Base-by-base conservation (phyloP, 1,140 invertebrate species). In the Drosophila cardini region DNA sequence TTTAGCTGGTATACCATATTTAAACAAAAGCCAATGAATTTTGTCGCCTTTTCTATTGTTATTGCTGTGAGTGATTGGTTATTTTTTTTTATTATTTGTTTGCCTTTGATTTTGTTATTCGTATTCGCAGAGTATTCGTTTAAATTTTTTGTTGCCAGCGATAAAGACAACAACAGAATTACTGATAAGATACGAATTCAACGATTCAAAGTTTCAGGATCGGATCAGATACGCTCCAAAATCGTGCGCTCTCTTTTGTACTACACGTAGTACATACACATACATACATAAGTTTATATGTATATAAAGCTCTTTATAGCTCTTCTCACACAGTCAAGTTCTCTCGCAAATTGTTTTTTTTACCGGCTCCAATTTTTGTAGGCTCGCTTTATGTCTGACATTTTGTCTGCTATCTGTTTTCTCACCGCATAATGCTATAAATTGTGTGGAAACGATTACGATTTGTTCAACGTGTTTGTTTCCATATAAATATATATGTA, bases 101-200 rank as follows among this genome's bases (percentile, higher is more conserved):
- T 74, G 64, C 57, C 34, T 46, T 65, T 78, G 61, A 73, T 82
- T 78, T 71, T 60, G 48, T 64, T 62, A 36, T 69, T 48, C 13
- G 52, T 52, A 62, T 77, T 38, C 18, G 52, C 65, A 72, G 57
- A 10, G 58, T 65, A 65, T 72, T 76, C 60, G 61, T 73, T 60
- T 60, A 34, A 7, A 13, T 30, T 71, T 67, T 64, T 53, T 57
- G 65, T 70, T 69, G 75, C 71, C 68, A 79, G 82, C 83, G 82
- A 86, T 86, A 86, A 74, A 74, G 67, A 57, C 67, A 74, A 70
- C 67, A 61, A 60, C 55, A 72, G 80, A 87, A 87, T 87, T 34
- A 65, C 79, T 86, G 82, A 86, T 86, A 86, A 86, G 82, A 86
- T 86, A 86, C 61, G 61, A 53, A 67, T 53, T 53, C 2, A 18